A percentile compares a stretch with the other conserved stretches of the same genome.
Conservation (phyloP, 2,888 invertebrate genomes). For the Osmoderma eremita region DNA sequence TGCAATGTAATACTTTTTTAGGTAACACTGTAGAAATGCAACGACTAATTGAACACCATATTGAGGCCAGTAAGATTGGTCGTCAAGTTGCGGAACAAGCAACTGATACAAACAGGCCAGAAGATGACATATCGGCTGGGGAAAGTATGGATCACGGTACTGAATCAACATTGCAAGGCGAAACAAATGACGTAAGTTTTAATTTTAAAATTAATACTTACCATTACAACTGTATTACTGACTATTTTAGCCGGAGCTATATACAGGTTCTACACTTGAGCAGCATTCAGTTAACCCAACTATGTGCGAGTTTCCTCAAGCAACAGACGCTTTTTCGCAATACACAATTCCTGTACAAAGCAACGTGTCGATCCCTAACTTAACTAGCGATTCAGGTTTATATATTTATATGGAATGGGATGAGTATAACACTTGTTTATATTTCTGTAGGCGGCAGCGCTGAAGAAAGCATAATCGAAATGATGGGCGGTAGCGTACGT, state of each 20-base stretch:
- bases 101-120: conserved; percentile 68
- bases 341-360: conserved; percentile 57
- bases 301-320: conserved; percentile 52
- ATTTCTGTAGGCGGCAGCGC: conserved; percentile 52
- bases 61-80: conserved; percentile 87
- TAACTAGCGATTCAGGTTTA: conserved; percentile 66
- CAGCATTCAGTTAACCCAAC: conserved; percentile 50
- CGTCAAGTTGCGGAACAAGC: conserved; percentile 85
- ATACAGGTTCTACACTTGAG: conserved; percentile 61
- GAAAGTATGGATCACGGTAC: conserved; percentile 64
- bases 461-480: conserved; percentile 69
- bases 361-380: conserved; percentile 65
- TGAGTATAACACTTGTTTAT: not conserved
- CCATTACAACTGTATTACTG: conserved; percentile 5
- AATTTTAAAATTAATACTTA: conserved; percentile 6
- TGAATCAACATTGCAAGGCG: conserved; percentile 54
- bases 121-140: conserved; percentile 66
- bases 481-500: conserved; percentile 67
- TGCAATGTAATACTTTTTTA: conserved; percentile 37
- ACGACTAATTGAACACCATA: conserved; percentile 76
- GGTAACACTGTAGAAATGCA: conserved; percentile 73
- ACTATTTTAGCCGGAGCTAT: conserved; percentile 61
- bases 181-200: conserved; percentile 52
- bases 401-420: conserved; percentile 18
- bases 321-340: conserved; percentile 53